phyloP scores from a whole-genome alignment of 2,888 invertebrate species.

The Oxycera nigricornis region DNA sequence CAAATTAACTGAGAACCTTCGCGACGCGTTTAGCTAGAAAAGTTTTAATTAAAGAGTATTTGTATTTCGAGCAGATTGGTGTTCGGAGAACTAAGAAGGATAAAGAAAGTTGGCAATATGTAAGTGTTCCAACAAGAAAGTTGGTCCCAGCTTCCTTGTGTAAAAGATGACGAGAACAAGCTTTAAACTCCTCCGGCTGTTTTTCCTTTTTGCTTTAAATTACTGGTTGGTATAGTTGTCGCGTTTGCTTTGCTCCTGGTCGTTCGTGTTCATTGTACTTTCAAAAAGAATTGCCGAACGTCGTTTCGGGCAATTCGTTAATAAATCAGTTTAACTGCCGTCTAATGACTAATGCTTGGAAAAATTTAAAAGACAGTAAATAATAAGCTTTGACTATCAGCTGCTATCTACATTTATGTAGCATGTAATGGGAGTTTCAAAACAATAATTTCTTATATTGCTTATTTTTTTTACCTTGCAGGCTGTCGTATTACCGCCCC shows the following conservation, averaged over 20 bases:
- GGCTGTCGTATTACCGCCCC: slow-evolving; percentile 96
- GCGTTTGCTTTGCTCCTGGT: neutral
- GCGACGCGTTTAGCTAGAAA: slow-evolving; percentile 11
- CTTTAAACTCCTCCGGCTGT: neutral
- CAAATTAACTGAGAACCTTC: slow-evolving; percentile 26
- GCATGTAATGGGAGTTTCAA: neutral
- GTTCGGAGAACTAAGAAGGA: neutral
- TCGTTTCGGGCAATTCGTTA: neutral
- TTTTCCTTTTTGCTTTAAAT: slow-evolving; percentile 2
- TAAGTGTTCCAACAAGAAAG: neutral
- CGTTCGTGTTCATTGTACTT: neutral
- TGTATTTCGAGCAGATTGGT: neutral
- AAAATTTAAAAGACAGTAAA: neutral
- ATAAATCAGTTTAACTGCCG: slow-evolving; percentile 14
- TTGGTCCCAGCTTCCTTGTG: neutral
- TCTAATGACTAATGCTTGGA: neutral
- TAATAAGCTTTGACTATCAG: neutral
- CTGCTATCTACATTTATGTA: neutral
- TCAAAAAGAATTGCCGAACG: neutral
- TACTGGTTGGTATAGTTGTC: neutral
- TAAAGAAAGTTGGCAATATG: neutral
- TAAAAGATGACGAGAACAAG: neutral
- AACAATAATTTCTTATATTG: neutral
- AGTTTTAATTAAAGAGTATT: slow-evolving; percentile 36
- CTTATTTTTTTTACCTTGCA: slow-evolving; percentile 61